A percentile compares a stretch with the other conserved stretches of the same genome.
phyloP scores from a whole-genome alignment of 2,113 vertebrate genomes.

The Centropus unirufus region DNA sequence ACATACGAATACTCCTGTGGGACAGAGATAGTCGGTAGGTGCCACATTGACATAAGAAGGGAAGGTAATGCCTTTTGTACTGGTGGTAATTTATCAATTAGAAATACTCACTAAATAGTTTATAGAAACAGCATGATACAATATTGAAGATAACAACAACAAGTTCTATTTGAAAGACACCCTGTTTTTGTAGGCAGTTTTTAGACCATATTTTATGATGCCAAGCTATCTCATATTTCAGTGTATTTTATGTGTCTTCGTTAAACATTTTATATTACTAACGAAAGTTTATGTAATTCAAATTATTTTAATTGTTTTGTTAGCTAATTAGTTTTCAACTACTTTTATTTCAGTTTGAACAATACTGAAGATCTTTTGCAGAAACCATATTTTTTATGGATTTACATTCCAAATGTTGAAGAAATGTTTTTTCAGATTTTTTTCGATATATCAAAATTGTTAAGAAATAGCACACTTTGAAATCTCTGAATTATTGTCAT shows the following conservation, averaged over 20 bases:
- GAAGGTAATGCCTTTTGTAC: background rate
- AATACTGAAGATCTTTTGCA: background rate
- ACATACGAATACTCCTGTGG: conserved; percentile 94
- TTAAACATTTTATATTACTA: background rate
- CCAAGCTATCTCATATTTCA: background rate
- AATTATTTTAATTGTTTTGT: background rate
- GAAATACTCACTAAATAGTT: background rate
- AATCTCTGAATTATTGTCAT: no score
- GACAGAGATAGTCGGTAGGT: conserved; percentile 94
- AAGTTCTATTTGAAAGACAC: background rate
- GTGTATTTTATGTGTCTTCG: background rate
- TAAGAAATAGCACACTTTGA: background rate
- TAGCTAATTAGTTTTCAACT: background rate
- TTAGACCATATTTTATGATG: background rate
- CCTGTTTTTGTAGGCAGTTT: background rate
- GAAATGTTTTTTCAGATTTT: background rate
- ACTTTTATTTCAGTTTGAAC: background rate
- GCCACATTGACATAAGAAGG: background rate
- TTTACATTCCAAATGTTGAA: background rate
- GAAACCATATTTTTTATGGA: background rate
- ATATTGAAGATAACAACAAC: background rate
- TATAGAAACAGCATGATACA: background rate
- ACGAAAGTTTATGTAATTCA: background rate
- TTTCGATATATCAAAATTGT: background rate
- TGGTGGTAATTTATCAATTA: background rate